A percentile compares a stretch with the other conserved stretches of the same genome.
phyloP scores from a whole-genome alignment of 1,140 invertebrate genomes.

The Procambarus clarkii region DNA sequence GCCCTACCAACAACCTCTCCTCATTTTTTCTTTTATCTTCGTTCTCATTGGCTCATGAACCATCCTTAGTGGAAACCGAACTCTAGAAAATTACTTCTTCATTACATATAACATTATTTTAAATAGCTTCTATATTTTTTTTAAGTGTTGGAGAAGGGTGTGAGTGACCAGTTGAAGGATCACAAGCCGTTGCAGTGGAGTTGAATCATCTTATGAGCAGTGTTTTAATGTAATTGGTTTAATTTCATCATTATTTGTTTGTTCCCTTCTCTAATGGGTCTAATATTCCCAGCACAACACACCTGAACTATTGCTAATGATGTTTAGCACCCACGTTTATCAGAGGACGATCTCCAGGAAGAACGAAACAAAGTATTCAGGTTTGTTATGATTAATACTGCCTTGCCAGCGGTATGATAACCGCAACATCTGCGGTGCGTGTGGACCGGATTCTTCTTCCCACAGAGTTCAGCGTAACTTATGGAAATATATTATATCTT shows the following conservation, averaged over 20 bases:
- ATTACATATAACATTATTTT: no score
- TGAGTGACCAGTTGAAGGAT: no score
- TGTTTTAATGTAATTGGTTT: conserved; percentile 21
- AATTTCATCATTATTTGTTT: conserved; percentile 1
- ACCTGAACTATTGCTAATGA: background rate
- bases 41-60: background rate
- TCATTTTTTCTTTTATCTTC: conserved; percentile 27
- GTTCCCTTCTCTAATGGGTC: conserved; percentile 1
- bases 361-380: background rate
- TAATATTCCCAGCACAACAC: background rate
- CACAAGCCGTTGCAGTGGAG: background rate
- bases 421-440: background rate
- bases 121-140: no score
- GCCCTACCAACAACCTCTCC: background rate
- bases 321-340: conserved; percentile 2
- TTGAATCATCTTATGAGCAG: background rate
- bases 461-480: no score
- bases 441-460: background rate
- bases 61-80: conserved; percentile 4
- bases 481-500: no score
- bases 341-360: background rate
- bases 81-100: no score
- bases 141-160: no score
- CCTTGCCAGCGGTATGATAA: background rate
- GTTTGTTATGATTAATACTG: background rate